Evolutionary conservation across 2,113 vertebrate species (phyloP), one percentile per base, ranked within the genome.

Genomic region (Pitta sordida): DNA sequence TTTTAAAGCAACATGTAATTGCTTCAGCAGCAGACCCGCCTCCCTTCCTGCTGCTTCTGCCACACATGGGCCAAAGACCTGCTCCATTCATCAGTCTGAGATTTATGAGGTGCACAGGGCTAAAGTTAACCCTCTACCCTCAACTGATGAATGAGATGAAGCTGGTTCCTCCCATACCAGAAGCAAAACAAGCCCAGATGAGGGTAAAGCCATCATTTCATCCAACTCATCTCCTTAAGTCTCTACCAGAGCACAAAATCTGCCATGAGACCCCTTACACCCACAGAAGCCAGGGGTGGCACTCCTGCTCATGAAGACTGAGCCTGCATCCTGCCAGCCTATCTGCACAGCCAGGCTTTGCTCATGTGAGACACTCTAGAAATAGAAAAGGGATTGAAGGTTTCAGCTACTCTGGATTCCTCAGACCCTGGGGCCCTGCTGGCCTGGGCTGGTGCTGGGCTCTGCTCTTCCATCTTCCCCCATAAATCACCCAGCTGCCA

Each of bases 361-460:
- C 49, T 86, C 85, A 91, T 90, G 55, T 63, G 81, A 91, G 91
- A 55, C 10, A 5, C 94, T 93, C 94, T 91, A 94, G 90, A 95
- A 96, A 96, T 96, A 96, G 96, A 96, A 93, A 63, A 90, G 89
- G 90, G 85, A 88, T 71, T 67, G 85, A 85, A 93, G 79, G 85
- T 81, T 94, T 87, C 0, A 0, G 82, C 94, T 95, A 56, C 79
- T 88, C 90, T 39, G 76, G 87, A 96, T 96, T 95, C 91, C 85
- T 94, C 8, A 7, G 49, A 69, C 49, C 56, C 34, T 64, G 1
- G 3, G 56, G 65, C 80, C 27, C 68, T 1, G 5, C 43, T 87
- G 68, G 37, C 62, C 51, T 20, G 14, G 60, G 36, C 82, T 91
- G 68, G 13, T 0, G 0, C 83, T 75, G 79, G 56, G 48, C 34